These are phyloP conservation scores for Tortrix viridana DNA, from an alignment of 2,888 invertebrate genomes.

Conservation along the genomic window DNA sequence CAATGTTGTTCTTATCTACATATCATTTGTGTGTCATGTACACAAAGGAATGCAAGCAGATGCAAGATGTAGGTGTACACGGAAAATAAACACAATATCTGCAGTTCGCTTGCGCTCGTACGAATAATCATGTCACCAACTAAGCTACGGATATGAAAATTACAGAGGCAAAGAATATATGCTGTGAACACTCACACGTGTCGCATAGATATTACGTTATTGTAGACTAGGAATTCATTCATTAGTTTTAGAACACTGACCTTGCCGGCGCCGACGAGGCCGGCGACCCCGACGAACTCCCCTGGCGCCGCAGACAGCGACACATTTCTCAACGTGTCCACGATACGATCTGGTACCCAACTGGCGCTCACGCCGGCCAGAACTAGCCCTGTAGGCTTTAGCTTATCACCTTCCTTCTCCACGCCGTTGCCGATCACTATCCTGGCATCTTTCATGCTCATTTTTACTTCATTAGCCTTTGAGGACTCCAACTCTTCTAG, in stretches of 20 bases:
- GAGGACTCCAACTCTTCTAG: conserved; percentile 68
- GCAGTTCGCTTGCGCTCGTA: too few relatives aligned
- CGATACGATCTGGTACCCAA: conserved; percentile 74
- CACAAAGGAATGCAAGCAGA: too few relatives aligned
- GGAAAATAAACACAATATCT: too few relatives aligned
- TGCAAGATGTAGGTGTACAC: too few relatives aligned
- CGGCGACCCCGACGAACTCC: conserved; percentile 87
- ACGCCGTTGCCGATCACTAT: conserved; percentile 54
- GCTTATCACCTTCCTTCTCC: conserved; percentile 57
- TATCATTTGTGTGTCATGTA: too few relatives aligned
- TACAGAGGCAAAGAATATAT: too few relatives aligned
- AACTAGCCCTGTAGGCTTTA: conserved; percentile 59
- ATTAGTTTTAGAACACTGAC: too few relatives aligned
- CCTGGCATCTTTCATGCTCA: conserved; percentile 47
- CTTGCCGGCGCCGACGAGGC: conserved; percentile 91
- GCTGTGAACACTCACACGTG: too few relatives aligned
- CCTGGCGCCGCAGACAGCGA: conserved; percentile 80
- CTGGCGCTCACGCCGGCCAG: conserved; percentile 71
- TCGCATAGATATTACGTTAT: too few relatives aligned
- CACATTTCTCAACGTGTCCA: conserved; percentile 82
- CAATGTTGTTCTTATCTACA: neutral
- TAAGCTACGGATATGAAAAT: too few relatives aligned
- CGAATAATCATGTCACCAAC: too few relatives aligned
- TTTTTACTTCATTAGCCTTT: conserved; percentile 51
- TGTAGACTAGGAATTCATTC: too few relatives aligned